Evolutionary conservation across 2,113 vertebrate species (phyloP), one percentile per base, ranked within the genome.

Genomic region (Mesembrinibis cayennensis): DNA sequence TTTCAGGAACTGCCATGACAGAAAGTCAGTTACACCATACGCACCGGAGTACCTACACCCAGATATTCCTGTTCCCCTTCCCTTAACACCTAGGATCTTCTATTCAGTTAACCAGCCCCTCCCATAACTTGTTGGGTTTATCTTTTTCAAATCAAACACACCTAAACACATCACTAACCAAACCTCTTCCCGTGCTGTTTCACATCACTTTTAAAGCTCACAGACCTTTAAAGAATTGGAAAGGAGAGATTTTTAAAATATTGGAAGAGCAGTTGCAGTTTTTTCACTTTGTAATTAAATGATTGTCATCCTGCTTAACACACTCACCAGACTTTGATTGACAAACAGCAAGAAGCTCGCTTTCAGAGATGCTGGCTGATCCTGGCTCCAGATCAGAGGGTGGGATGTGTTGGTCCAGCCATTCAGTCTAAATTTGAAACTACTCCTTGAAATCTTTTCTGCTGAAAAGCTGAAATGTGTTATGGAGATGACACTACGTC

Each of bases 21-120:
- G 70, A 79, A 87, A 58, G 23, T 44, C 13, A n/a, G 5, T 63
- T 44, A 11, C 8, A 27, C 38, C 27, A 16, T 10, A 23, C 6
- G 58, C 1, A 2, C 23, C 3, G 8, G 34, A 36, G 22, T 42
- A 52, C 1, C 1, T 15, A 11, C 2, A 5, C 9, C 13, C 44
- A 84, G 40, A 34, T 62, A 85, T 55, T 77, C 61, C 8, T 18
- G 1, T 77, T 74, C 89, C 38, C 30, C 23, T 55, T 95, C 18
- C 14, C 20, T 71, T 38, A 44, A 47, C 13, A n/a, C 14, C 11
- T 20, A 30, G 4, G 21, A 88, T 47, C 11, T 81, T 49, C 55
- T 53, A 7, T 9, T 26, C 16, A 56, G 36, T 72, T 53, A 66
- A 82, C 29, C 10, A 70, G 27, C 6, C 11, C 22, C 16, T n/a